Evolutionary conservation across 2,113 vertebrate genomes (phyloP).

Genomic region (Carassius carassius): DNA sequence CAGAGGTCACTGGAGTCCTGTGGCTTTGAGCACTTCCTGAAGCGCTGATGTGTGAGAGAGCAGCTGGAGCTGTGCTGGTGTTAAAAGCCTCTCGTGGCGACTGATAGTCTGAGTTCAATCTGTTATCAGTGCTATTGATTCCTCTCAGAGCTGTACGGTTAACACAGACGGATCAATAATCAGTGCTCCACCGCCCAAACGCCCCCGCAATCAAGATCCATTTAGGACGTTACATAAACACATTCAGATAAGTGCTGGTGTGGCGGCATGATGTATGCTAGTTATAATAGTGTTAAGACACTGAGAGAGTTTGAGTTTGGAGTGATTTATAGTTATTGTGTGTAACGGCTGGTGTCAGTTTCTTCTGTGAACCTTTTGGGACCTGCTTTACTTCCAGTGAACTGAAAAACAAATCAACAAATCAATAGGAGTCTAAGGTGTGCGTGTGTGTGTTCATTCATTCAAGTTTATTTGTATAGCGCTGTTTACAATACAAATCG

Average conservation of each 20-base stretch:
- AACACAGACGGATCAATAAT: conserved; percentile 1
- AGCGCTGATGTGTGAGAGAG: not conserved
- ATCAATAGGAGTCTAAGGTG: too few species aligned
- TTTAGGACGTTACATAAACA: not conserved
- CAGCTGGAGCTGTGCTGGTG: conserved; percentile 1
- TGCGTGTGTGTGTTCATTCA: too few species aligned
- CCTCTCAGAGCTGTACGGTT: not conserved
- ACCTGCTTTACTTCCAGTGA: not conserved
- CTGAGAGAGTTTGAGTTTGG: not conserved
- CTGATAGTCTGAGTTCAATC: conserved; percentile 48
- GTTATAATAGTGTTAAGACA: not conserved
- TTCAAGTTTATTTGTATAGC: too few species aligned
- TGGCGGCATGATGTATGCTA: not conserved
- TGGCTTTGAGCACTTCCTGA: not conserved
- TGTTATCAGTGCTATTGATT: conserved; percentile 32
- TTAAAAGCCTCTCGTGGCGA: conserved; percentile 63
- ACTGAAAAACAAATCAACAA: too few species aligned
- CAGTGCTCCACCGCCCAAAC: not conserved
- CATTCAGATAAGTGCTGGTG: not conserved
- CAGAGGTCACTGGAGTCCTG: not conserved
- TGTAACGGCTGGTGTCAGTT: not conserved
- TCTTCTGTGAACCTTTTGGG: not conserved
- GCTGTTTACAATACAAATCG: too few species aligned
- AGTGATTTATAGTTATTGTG: not conserved
- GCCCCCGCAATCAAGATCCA: not conserved